phyloP scores from a whole-genome alignment of 2,113 vertebrate genomes.

The Antechinus stuartii region DNA sequence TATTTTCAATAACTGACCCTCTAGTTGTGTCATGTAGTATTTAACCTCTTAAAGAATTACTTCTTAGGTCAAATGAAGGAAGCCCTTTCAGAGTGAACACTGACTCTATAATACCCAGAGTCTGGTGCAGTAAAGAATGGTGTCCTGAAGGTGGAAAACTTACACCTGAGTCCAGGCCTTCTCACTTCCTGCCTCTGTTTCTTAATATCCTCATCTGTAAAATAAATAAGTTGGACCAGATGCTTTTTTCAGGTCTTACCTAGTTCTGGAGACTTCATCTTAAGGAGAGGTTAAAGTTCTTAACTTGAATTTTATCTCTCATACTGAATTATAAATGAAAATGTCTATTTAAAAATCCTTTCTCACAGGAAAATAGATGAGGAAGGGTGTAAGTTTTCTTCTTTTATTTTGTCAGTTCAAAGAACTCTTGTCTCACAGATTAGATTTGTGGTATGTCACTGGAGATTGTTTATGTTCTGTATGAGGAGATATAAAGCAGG shows the following conservation, averaged over 20 bases:
- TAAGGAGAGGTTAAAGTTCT: neutral
- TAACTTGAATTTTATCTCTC: neutral
- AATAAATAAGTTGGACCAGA: neutral
- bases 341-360: neutral
- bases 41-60: neutral
- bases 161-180: neutral
- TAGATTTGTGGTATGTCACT: slow-evolving; percentile 56
- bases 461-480: slow-evolving; percentile 23
- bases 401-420: slow-evolving; percentile 30
- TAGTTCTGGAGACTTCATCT: neutral
- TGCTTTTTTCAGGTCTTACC: neutral
- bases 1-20: neutral
- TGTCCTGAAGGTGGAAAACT: neutral
- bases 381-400: slow-evolving; percentile 29
- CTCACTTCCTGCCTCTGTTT: neutral
- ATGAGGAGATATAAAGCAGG: slow-evolving; percentile 42
- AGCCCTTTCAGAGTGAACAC: neutral
- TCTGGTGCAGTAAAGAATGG: neutral
- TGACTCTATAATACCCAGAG: neutral
- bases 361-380: slow-evolving; percentile 35
- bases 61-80: neutral
- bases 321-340: slow-evolving; percentile 16
- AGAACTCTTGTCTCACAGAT: slow-evolving; percentile 49
- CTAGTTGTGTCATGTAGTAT: neutral
- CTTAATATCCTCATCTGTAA: neutral